Conservation (phyloP, 2,113 vertebrate species). For the Esox niger region DNA sequence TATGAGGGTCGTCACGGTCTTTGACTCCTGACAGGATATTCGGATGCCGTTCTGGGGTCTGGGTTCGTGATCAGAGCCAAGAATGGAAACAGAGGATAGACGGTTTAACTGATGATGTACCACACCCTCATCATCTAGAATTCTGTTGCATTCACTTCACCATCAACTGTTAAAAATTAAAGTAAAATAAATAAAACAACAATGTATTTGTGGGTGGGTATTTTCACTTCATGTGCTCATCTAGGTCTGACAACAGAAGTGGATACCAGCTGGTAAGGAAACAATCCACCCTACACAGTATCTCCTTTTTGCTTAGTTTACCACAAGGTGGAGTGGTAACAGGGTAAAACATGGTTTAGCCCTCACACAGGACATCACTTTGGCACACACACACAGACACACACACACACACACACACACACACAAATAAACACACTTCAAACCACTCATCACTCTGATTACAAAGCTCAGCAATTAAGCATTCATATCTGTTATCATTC, state of each 20-base stretch:
- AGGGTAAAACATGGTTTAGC: neutral
- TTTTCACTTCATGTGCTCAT: neutral
- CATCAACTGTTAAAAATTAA: no score
- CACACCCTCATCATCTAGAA: constrained; percentile 4
- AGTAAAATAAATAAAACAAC: no score
- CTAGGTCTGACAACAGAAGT: neutral
- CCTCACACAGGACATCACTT: constrained; percentile 9
- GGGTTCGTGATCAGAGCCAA: constrained; percentile 36
- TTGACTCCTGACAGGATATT: constrained; percentile 42
- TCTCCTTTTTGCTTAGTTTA: neutral
- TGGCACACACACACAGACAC: constrained; percentile 11
- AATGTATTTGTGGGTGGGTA: constrained; percentile 5
- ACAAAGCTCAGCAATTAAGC: constrained; percentile 34
- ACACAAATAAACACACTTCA: constrained; percentile 16
- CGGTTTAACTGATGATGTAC: constrained; percentile 9
- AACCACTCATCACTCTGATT: neutral
- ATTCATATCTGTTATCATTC: neutral
- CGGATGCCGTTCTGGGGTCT: constrained; percentile 25
- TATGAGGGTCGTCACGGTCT: constrained; percentile 47
- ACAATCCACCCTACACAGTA: no score
- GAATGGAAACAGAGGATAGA: constrained; percentile 27
- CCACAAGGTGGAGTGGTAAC: constrained; percentile 70
- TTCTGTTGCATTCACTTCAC: no score
- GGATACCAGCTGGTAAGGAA: no score
- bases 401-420: neutral